These are phyloP conservation scores for Emydura subglobosa DNA, from an alignment of 2,113 vertebrate species.

Conservation along the genomic window DNA sequence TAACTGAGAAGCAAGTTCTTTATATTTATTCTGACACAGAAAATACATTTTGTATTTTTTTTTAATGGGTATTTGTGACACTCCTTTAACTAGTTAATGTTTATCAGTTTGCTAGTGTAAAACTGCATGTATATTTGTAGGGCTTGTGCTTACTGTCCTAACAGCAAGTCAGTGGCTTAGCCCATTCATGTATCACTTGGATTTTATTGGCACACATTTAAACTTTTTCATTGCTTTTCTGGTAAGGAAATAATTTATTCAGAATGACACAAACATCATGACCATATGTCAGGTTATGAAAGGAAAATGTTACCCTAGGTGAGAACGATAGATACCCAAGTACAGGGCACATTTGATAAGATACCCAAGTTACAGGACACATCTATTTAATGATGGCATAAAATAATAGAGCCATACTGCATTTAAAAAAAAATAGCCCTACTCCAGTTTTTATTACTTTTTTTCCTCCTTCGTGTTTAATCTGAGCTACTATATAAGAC, in stretches of 20 bases:
- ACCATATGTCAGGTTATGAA: background rate
- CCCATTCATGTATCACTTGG: background rate
- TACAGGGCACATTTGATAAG: background rate
- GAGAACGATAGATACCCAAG: rapidly evolving
- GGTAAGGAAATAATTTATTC: background rate
- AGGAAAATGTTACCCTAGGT: background rate
- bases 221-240: background rate
- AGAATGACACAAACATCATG: background rate
- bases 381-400: background rate
- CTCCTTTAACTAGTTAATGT: background rate
- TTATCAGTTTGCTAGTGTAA: background rate
- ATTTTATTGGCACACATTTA: background rate
- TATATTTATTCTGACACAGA: background rate
- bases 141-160: background rate
- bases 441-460: background rate
- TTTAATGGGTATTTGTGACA: background rate
- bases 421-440: background rate
- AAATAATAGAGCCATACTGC: background rate
- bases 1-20: background rate
- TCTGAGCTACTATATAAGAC: background rate
- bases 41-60: background rate
- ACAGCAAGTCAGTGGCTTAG: background rate
- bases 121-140: background rate
- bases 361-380: background rate
- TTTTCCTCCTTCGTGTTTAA: background rate